Evolutionary conservation across 1,140 invertebrate genomes (phyloP), one percentile per base, ranked within the genome.

Genomic region (Caenorhabditis briggsae): DNA sequence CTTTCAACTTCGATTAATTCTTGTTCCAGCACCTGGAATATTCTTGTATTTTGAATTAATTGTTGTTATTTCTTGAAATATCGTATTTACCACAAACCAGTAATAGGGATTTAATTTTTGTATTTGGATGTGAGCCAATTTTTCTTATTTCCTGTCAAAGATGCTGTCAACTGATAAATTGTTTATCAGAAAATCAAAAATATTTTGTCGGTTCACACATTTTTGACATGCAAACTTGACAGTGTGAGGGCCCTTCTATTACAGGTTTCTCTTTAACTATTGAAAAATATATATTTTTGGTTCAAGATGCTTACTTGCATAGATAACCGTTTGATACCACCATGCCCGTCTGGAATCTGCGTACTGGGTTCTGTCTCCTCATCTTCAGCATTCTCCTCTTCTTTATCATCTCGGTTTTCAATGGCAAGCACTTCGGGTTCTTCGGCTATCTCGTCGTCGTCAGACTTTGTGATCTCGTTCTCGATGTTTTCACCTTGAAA

Each of bases 321-420:
- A n/a, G 70, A 78, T 78, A 78, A 78, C 70, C 70, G 70, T 78
- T 78, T 78, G 11, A 50, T 78, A 50, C 70, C 70, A 78, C 70
- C 70, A 50, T 78, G 70, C 14, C 70, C 70, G 20, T 78, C 70
- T 50, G 70, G 70, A 23, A 84, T 65, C 23, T 84, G 46, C n/a
- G 56, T 65, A n/a, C 33, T 64, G 9, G 83, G 56, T 23, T n/a
- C 56, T 58, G 43, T 14, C 23, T 55, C 33, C 16, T 12, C 33
- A 20, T 20, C 50, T 58, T 56, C 53, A 33, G 58, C 58, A 16
- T 46, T 20, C 23, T 84, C 61, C 23, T 64, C 58, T 20, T 48
- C 82, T n/a, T 61, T 43, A 41, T 83, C 43, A 33, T 85, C 65
- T 41, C 87, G 70, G 9, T 16, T 64, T 48, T 87, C 86, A 14